Conservation (phyloP, 2,113 vertebrate genomes). For the Raphicerus campestris region DNA sequence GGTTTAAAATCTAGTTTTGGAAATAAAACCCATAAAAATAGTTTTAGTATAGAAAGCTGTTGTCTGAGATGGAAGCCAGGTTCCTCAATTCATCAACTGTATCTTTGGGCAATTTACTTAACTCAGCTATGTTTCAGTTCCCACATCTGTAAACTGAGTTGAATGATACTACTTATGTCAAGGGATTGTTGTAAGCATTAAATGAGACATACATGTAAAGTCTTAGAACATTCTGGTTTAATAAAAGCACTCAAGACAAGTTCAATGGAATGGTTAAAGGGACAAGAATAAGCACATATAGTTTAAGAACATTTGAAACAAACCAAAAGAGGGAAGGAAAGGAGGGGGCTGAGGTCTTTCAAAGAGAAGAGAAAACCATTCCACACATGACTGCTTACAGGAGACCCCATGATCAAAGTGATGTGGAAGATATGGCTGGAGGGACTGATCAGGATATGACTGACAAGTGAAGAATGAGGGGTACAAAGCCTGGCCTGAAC, state of each 20-base stretch:
- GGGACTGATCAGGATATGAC: rapidly evolving
- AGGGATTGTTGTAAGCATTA: not conserved
- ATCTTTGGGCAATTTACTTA: not conserved
- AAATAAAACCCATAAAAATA: not conserved
- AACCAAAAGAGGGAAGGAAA: not conserved
- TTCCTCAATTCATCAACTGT: not conserved
- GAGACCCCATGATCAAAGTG: not conserved
- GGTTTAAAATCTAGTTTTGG: not conserved
- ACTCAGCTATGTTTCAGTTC: not conserved
- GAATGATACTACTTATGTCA: not conserved
- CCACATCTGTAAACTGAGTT: not conserved
- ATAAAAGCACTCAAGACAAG: not conserved
- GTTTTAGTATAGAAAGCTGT: not conserved
- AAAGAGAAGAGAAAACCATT: not conserved
- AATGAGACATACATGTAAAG: not conserved
- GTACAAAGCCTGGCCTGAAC: not conserved
- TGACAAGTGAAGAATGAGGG: rapidly evolving
- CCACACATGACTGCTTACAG: not conserved
- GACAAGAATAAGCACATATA: too few relatives aligned
- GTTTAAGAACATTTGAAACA: not conserved
- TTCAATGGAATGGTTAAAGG: not conserved
- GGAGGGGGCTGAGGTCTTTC: not conserved
- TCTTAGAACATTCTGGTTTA: not conserved
- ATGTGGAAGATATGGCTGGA: not conserved
- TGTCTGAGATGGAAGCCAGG: not conserved